phyloP scores from a whole-genome alignment of 64 coral and sea anemone genomes.

The Trachythela sp. region DNA sequence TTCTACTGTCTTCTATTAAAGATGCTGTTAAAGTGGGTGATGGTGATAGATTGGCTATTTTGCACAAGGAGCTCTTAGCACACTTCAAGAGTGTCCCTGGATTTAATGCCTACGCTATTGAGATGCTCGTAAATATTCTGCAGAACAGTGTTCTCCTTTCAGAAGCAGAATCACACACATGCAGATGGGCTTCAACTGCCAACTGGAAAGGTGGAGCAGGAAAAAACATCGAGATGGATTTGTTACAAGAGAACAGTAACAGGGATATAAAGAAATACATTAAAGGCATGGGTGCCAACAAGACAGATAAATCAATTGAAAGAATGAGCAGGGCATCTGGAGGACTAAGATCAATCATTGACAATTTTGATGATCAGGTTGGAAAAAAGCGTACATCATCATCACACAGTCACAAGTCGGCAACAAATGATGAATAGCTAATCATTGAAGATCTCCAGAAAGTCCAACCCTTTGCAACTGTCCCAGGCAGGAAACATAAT shows the following conservation, averaged over 20 bases:
- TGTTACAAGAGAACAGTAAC: too few species aligned
- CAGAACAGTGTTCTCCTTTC: conserved; percentile 30
- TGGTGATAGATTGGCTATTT: conserved; percentile 18
- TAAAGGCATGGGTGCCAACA: too few species aligned
- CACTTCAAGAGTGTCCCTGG: conserved; percentile 38
- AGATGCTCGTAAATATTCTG: conserved; percentile 29
- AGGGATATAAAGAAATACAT: too few species aligned
- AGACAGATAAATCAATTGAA: conserved; percentile 22
- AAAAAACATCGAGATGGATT: too few species aligned
- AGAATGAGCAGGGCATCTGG: conserved; percentile 12
- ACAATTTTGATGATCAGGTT: conserved; percentile 43
- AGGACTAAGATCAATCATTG: not conserved
- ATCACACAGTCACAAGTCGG: conserved; percentile 22
- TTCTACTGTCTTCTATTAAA: not conserved
- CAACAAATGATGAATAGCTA: not conserved
- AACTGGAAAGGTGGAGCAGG: conserved; percentile 41
- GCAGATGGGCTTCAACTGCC: conserved; percentile 32
- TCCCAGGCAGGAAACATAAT: not conserved
- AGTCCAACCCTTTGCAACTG: not conserved
- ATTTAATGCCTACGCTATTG: conserved; percentile 38
- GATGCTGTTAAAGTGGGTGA: conserved; percentile 47
- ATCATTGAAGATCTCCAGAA: not conserved
- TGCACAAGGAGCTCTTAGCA: conserved; percentile 24
- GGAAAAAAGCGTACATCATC: not conserved
- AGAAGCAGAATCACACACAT: not conserved